Base-by-base conservation (phyloP, 2,113 vertebrate genomes). In the Prionailurus viverrinus region DNA sequence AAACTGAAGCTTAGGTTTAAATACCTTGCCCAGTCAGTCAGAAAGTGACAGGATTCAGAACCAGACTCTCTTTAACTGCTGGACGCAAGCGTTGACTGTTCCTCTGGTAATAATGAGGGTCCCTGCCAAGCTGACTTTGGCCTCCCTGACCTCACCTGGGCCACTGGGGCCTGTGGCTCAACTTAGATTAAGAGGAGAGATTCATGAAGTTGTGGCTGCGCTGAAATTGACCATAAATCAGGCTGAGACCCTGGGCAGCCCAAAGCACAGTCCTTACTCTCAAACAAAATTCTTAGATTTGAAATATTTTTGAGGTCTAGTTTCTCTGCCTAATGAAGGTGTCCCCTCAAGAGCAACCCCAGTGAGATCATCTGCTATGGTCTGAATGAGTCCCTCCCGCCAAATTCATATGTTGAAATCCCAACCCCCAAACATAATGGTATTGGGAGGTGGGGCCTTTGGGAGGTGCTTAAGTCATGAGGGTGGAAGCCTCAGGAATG, bases 1-100 rank as follows among this genome's bases (percentile, higher is more conserved):
- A 94, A 97, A 95, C 89, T 45, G 25, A 95, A 51, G 92, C 63
- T 86, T 95, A 73, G 69, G 87, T 81, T 94, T 81, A 89, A 94
- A 93, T 94, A 58, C 66, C 71, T 91, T 97, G 79, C 91, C 53
- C 41, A 82, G 39, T 73, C 71, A 89, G 84, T 92, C 95, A 96
- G 85, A 89, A 95, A 95, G 58, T 73, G 83, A 93, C 23, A 61
- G 74, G 45, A 91, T 86, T 94, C 39, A 39, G 25, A 85, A 66
- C 21, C 65, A 83, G 45, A 81, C 23, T 79, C 23, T 82, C 66
- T 90, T 39, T 53, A n/a, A 89, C 36, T 69, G 63, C 55, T 68
- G 11, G 63, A 5, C 7, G 0, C 45, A 69, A 63, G 58, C 29
- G n/a, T n/a, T 51, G 9, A 36, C 31, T 74, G 6, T 81, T 83